phyloP scores from a whole-genome alignment of 2,113 vertebrate species.

The Thalassarche chlororhynchos region DNA sequence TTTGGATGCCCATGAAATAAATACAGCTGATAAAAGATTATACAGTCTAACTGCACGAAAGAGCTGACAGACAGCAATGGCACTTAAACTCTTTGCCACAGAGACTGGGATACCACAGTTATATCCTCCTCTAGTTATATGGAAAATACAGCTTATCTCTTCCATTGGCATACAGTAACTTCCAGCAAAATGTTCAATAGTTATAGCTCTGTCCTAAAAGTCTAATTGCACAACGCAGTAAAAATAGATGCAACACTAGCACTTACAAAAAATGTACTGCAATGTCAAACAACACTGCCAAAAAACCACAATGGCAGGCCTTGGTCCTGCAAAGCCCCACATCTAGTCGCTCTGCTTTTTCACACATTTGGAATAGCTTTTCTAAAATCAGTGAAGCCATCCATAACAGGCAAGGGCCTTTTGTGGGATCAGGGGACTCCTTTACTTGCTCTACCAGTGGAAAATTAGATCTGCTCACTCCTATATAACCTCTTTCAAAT shows the following conservation, averaged over 20 bases:
- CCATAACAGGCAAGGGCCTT: not conserved
- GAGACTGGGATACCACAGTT: not conserved
- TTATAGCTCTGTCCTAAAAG: conserved; percentile 5
- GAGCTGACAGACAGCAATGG: not conserved
- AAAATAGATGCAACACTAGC: conserved; percentile 12
- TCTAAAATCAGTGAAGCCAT: not conserved
- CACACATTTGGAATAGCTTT: conserved; percentile 26
- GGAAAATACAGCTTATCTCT: not conserved
- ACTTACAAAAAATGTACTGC: conserved; percentile 6
- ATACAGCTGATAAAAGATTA: not conserved
- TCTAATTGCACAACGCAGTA: conserved; percentile 24
- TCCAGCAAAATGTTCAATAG: not conserved
- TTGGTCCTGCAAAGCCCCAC: conserved; percentile 9
- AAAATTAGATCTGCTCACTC: conserved; percentile 18
- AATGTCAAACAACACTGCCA: not conserved
- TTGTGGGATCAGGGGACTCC: not conserved
- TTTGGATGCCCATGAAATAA: not conserved
- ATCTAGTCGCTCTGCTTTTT: not conserved
- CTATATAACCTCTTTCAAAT: not conserved
- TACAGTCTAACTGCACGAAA: not conserved
- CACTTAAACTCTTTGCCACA: not conserved
- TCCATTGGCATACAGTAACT: not conserved
- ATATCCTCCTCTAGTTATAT: not conserved
- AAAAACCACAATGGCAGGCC: conserved; percentile 20
- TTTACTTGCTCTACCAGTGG: not conserved